These are phyloP conservation scores for Perizoma affinitatum DNA, from an alignment of 2,888 invertebrate species.

Conservation along the genomic window DNA sequence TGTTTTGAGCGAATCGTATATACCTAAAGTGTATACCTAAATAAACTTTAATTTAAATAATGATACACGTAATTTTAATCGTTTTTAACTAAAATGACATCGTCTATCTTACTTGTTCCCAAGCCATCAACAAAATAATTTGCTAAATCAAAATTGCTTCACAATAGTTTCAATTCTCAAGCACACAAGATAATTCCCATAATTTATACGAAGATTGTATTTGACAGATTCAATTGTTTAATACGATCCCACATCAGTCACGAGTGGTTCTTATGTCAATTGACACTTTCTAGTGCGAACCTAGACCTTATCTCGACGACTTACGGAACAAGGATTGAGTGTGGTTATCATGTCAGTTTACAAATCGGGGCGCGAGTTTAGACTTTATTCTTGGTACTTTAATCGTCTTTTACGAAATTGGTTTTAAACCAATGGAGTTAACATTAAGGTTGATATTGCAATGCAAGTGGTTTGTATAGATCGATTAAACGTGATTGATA, in stretches of 20 bases:
- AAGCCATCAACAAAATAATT: conserved; percentile 10
- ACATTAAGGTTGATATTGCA: conserved; percentile 1
- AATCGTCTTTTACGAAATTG: conserved; percentile 2
- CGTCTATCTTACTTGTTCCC: not conserved
- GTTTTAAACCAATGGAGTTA: conserved; percentile 1
- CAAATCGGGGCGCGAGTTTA: conserved; percentile 5
- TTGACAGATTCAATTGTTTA: conserved; percentile 45
- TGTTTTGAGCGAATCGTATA: too few relatives aligned
- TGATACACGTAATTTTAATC: too few relatives aligned
- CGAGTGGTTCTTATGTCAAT: conserved; percentile 34
- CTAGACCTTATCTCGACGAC: conserved; percentile 11
- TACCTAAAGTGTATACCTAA: too few relatives aligned
- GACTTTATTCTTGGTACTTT: conserved; percentile 8
- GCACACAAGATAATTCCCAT: conserved; percentile 27
- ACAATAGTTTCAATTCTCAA: conserved; percentile 26
- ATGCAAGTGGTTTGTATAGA: conserved; percentile 13
- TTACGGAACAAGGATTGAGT: conserved; percentile 1
- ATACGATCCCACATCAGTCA: conserved; percentile 38
- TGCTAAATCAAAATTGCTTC: conserved; percentile 11
- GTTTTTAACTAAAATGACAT: too few relatives aligned
- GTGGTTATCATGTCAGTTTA: conserved; percentile 1
- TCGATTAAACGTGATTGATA: conserved; percentile 29
- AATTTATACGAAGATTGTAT: conserved; percentile 39
- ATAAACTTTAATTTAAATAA: too few relatives aligned
- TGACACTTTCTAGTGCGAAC: conserved; percentile 16